These are phyloP conservation scores for Acanthaster planci DNA, from an alignment of 35 echinoderm and acorn worm species.

Conservation along the genomic window DNA sequence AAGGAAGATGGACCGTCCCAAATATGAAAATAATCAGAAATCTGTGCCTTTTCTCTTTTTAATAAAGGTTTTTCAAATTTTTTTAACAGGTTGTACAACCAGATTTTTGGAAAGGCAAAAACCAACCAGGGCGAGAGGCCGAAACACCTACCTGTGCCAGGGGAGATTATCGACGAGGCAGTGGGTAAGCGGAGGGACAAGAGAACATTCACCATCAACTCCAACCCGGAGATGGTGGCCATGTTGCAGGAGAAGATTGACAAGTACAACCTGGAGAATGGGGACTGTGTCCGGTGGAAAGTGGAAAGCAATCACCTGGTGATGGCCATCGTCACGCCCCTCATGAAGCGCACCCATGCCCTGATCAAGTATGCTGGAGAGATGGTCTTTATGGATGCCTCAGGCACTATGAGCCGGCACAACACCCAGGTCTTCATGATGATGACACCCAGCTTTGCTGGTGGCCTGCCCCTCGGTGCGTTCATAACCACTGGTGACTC, in stretches of 20 bases:
- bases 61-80: too few species aligned
- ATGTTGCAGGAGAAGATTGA: neutral
- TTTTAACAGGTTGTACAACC: neutral
- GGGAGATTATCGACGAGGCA: neutral
- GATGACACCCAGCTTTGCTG: constrained; percentile 42
- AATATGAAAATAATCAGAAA: too few species aligned
- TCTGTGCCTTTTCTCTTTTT: too few species aligned
- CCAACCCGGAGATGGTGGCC: constrained; percentile 3
- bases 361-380: constrained; percentile 21
- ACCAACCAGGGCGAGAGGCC: neutral
- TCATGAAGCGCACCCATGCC: constrained; percentile 38
- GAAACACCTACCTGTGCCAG: too few species aligned
- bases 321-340: constrained; percentile 34
- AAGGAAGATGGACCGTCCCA: too few species aligned
- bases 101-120: neutral
- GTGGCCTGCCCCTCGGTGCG: constrained; percentile 44
- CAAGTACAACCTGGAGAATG: constrained; percentile 29
- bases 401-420: constrained; percentile 23
- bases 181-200: neutral
- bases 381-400: constrained; percentile 54
- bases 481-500: constrained; percentile 29
- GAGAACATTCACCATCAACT: neutral
- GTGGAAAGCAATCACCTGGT: constrained; percentile 26
- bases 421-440: constrained; percentile 23
- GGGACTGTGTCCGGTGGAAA: neutral